Evolutionary conservation across 2,113 vertebrate species (phyloP).

Genomic region (Colinus virginianus): DNA sequence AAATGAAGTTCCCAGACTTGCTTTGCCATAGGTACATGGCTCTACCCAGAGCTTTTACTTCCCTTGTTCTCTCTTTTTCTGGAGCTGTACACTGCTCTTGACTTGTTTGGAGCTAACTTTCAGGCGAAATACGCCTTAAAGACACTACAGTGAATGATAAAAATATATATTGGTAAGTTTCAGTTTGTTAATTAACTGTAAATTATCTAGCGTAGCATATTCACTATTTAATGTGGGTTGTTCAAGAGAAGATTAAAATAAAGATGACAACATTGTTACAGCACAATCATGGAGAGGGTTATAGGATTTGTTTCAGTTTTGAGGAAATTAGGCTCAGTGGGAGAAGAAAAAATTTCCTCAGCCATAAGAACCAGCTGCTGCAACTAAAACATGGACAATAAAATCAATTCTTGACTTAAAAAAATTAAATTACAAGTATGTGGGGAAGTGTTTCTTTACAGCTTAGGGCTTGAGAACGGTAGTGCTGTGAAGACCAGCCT

Average conservation of each 20-base stretch:
- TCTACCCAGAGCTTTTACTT: neutral
- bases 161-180: neutral
- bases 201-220: neutral
- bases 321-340: neutral
- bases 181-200: neutral
- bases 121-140: neutral
- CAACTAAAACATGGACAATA: neutral
- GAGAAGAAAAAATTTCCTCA: neutral
- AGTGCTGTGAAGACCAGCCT: neutral
- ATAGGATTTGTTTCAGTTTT: neutral
- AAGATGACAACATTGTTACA: neutral
- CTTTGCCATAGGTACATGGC: neutral
- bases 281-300: neutral
- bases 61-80: neutral
- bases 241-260: conserved; percentile 39
- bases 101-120: neutral
- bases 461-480: neutral
- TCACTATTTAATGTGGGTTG: neutral
- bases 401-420: neutral
- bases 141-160: neutral
- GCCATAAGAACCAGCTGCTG: conserved; percentile 3
- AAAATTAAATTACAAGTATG: neutral
- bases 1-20: neutral
- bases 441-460: neutral
- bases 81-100: neutral